Percentiles rank a stretch among this genome's conserved stretches.
Conservation (phyloP, 2,888 invertebrate species). For the Leistus spinibarbis region DNA sequence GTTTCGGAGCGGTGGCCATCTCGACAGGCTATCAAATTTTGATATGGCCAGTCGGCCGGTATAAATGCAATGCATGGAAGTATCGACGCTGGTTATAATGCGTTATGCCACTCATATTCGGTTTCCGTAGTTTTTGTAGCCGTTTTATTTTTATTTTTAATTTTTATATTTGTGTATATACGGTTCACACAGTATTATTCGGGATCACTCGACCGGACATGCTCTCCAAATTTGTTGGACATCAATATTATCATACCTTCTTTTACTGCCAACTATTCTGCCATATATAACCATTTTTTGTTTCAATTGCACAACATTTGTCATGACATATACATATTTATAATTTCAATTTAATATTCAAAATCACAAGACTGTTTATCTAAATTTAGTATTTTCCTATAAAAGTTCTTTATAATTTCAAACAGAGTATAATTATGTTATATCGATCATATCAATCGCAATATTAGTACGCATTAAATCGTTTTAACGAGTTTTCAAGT, state of each 20-base stretch:
- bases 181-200: neutral
- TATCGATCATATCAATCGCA: no score
- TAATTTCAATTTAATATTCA: neutral
- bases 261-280: neutral
- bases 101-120: slow-evolving; percentile 17
- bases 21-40: slow-evolving; percentile 24
- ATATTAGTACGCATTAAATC: no score
- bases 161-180: neutral
- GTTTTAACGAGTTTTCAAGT: no score
- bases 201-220: neutral
- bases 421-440: no score
- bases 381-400: no score
- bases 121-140: neutral
- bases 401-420: no score
- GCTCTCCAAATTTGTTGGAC: neutral
- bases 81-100: slow-evolving; percentile 7
- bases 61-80: slow-evolving; percentile 5
- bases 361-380: no score
- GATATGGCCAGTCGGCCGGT: slow-evolving; percentile 13
- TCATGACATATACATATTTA: neutral
- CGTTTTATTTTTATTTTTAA: neutral
- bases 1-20: neutral
- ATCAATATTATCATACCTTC: neutral
- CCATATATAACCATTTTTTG: neutral
- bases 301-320: neutral